Conservation (phyloP, 2,888 invertebrate species). For the Trissoscelio sp. region DNA sequence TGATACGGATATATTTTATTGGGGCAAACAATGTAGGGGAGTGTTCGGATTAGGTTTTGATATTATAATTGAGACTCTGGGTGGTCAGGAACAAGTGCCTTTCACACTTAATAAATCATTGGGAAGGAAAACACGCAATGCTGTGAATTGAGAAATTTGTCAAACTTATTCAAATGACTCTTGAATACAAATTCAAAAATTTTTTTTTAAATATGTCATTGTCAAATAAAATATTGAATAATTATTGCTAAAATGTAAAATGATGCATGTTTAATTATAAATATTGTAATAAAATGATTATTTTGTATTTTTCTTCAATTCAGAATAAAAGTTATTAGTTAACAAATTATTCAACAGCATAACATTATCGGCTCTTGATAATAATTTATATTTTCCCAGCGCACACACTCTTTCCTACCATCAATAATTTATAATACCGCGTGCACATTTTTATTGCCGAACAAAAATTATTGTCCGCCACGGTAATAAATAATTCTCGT, state of each 20-base stretch:
- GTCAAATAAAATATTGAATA: no score
- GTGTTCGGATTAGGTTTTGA: slow-evolving; percentile 22
- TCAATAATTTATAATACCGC: slow-evolving; percentile 34
- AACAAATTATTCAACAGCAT: slow-evolving; percentile 8
- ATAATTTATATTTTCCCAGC: slow-evolving; percentile 14
- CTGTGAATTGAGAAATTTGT: slow-evolving; percentile 57
- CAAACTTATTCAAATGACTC: slow-evolving; percentile 26
- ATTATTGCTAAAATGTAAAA: no score
- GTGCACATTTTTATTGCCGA: slow-evolving; percentile 22
- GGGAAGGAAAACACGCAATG: slow-evolving; percentile 45
- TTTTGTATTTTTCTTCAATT: no score
- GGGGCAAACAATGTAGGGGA: background rate
- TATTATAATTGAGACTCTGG: slow-evolving; percentile 48
- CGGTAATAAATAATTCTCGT: slow-evolving; percentile 23
- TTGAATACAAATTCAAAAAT: background rate
- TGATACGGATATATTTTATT: slow-evolving; percentile 10
- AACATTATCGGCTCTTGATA: slow-evolving; percentile 16
- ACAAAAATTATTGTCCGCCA: slow-evolving; percentile 20
- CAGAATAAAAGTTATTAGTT: background rate
- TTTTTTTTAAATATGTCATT: background rate
- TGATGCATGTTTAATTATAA: no score
- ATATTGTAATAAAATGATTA: no score
- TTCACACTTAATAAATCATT: slow-evolving; percentile 59
- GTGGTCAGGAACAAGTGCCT: slow-evolving; percentile 38
- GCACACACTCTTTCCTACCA: slow-evolving; percentile 11